Percentiles rank a stretch among this genome's conserved stretches.
These are phyloP conservation scores for Notothenia coriiceps DNA, from an alignment of 2,113 vertebrate species.

Conservation along the genomic window DNA sequence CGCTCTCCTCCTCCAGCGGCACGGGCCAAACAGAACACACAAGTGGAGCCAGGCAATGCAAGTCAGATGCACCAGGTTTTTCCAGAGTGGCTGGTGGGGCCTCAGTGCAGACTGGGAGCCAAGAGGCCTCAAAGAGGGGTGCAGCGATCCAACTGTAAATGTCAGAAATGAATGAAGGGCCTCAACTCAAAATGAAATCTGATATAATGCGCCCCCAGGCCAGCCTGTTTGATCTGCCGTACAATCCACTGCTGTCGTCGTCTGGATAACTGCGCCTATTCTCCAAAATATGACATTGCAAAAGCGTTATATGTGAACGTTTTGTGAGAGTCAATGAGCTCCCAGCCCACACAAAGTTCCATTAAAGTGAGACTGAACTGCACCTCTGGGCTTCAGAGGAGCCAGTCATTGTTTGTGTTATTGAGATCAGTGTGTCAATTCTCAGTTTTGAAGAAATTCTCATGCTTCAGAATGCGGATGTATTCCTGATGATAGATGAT, in stretches of 20 bases:
- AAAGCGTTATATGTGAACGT: constrained; percentile 71
- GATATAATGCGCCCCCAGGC: constrained; percentile 74
- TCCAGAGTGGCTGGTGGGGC: constrained; percentile 83
- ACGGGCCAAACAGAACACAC: constrained; percentile 84
- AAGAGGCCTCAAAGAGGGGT: constrained; percentile 79
- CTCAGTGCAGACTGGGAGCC: constrained; percentile 70
- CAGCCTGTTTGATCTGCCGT: constrained; percentile 77
- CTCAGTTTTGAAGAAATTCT: constrained; percentile 43
- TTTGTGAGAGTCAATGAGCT: constrained; percentile 60
- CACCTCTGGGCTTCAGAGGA: constrained; percentile 64
- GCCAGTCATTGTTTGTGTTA: constrained; percentile 58
- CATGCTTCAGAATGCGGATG: constrained; percentile 38
- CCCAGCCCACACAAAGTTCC: constrained; percentile 78
- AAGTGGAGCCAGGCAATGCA: constrained; percentile 85
- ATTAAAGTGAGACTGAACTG: constrained; percentile 63
- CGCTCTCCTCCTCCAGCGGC: constrained; percentile 77
- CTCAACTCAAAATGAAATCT: constrained; percentile 82
- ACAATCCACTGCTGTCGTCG: constrained; percentile 69
- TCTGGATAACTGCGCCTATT: constrained; percentile 68
- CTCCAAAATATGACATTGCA: constrained; percentile 74
- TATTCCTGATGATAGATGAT: constrained; percentile 45
- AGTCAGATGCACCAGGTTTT: constrained; percentile 85
- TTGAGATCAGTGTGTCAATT: constrained; percentile 36
- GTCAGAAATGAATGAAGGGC: constrained; percentile 87
- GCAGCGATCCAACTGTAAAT: constrained; percentile 82